These are phyloP conservation scores for Nannoperca australis DNA, from an alignment of 2,797 vertebrate species.

Conservation along the genomic window DNA sequence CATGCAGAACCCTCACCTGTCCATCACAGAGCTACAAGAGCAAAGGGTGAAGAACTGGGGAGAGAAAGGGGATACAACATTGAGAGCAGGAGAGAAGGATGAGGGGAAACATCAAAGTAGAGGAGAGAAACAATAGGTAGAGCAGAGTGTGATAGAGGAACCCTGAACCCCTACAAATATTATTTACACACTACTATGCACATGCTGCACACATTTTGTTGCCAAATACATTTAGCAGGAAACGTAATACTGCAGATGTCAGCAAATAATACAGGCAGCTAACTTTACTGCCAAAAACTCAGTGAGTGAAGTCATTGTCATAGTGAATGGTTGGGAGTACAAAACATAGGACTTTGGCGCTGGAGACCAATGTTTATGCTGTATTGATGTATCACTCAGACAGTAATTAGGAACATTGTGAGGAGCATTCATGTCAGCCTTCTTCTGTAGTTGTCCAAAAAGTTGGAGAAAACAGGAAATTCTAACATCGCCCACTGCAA, in stretches of 20 bases:
- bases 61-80: neutral
- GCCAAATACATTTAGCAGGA: neutral
- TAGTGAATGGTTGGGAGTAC: neutral
- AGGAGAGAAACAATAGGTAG: neutral
- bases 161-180: neutral
- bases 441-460: neutral
- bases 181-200: neutral
- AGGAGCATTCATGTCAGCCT: neutral
- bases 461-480: neutral
- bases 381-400: neutral
- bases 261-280: no score
- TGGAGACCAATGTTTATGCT: neutral
- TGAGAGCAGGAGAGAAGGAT: neutral
- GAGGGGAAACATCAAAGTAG: neutral
- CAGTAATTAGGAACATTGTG: neutral
- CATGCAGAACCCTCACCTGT: constrained; percentile 46
- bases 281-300: neutral
- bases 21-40: constrained; percentile 4
- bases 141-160: neutral
- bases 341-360: neutral
- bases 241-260: no score
- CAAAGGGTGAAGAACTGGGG: neutral
- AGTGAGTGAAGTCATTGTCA: no score
- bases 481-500: neutral
- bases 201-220: neutral